Evolutionary conservation across 2,113 vertebrate species (phyloP), one percentile per base, ranked within the genome.

Genomic region (Toxotes chatareus): DNA sequence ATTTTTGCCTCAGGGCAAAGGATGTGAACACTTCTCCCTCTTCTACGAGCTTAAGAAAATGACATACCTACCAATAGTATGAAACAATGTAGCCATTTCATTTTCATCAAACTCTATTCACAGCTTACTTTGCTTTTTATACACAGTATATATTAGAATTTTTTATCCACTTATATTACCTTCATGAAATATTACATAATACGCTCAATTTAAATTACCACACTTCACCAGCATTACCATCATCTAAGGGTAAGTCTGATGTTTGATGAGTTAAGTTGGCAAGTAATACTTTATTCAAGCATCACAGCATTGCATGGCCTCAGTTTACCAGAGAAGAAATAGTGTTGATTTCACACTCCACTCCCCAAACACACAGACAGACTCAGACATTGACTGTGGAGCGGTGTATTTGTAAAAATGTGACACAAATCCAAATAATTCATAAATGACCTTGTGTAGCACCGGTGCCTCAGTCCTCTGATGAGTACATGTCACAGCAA

Each of bases 401-500:
- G 65, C 8, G 56, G 79, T 3, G 36, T 57, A 76, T 87, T 89
- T 83, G 40, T 74, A 69, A 11, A 91, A 91, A 89, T 87, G 80
- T 83, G 79, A 84, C 79, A 83, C 66, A 82, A 89, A 90, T 87
- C 85, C 86, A 88, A 82, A 90, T 90, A 89, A 79, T 85, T 91
- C 78, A 89, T 86, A 90, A 93, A 92, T 90, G 87, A 92, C 86
- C 93, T 91, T 86, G 83, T 79, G 81, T 78, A n/a, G 53, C 56
- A 38, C 62, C 9, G 17, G 76, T 56, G 89, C 82, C 87, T 84
- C 81, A 76, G 85, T 92, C 79, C 90, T 91, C 90, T 76, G 90
- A 93, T 94, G 91, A 93, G 83, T 90, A 84, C 93, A 94, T 92
- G 91, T 86, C 91, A 89, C 86, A 87, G 80, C 77, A 91, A 89